Evolutionary conservation across 2,113 vertebrate genomes (phyloP).

Genomic region (Bubo blakistoni): DNA sequence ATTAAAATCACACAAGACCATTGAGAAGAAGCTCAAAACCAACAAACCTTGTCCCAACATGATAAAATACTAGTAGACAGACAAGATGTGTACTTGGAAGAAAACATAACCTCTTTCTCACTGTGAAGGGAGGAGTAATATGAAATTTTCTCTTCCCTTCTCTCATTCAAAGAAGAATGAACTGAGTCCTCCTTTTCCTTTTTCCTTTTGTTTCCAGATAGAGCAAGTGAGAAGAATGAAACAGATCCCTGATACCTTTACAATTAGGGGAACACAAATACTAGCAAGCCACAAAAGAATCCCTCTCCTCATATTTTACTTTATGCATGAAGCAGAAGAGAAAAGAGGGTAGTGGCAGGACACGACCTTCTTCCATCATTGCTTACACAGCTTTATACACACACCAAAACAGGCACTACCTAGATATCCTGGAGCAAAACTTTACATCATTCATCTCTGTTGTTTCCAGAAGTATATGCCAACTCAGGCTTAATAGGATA

Average conservation of each 20-base stretch:
- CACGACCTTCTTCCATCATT: neutral
- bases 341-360: neutral
- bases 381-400: neutral
- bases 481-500: neutral
- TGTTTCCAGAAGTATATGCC: neutral
- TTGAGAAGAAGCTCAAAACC: neutral
- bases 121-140: neutral
- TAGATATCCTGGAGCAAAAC: neutral
- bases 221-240: neutral
- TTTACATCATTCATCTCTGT: neutral
- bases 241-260: neutral
- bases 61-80: neutral
- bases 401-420: neutral
- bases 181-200: neutral
- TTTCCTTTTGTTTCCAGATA: neutral
- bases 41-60: neutral
- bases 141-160: neutral
- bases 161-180: neutral
- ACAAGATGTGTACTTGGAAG: accelerated
- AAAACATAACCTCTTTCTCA: neutral
- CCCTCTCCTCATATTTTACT: neutral
- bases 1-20: neutral
- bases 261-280: neutral
- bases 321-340: neutral
- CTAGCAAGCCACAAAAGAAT: neutral